Evolutionary conservation across 2,888 invertebrate genomes (phyloP).

Genomic region (Ectemnius cavifrons): DNA sequence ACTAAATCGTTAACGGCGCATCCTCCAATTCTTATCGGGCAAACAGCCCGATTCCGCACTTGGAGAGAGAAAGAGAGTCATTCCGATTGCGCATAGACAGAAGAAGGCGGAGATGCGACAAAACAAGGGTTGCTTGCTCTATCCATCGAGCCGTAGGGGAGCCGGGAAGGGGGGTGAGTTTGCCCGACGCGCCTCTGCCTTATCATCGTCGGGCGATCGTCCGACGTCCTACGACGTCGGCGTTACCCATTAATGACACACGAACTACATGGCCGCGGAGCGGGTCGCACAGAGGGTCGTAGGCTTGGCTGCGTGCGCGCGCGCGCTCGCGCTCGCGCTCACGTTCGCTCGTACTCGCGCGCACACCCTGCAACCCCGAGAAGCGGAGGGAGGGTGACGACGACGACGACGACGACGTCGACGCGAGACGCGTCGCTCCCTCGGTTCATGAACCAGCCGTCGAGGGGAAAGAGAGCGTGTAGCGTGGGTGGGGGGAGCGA

Average conservation of each 20-base stretch:
- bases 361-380: conserved; percentile 38
- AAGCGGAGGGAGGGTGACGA: conserved; percentile 11
- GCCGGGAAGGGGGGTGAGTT: background rate
- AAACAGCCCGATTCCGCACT: too few species aligned
- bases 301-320: background rate
- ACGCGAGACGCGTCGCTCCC: conserved; percentile 32
- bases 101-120: too few species aligned
- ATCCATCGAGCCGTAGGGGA: background rate
- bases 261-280: background rate
- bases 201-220: background rate
- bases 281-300: too few species aligned
- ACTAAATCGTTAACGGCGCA: too few species aligned
- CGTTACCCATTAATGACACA: conserved; percentile 4
- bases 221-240: background rate
- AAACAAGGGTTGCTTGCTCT: too few species aligned
- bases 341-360: conserved; percentile 34
- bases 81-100: too few species aligned
- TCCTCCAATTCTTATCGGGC: too few species aligned
- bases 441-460: background rate
- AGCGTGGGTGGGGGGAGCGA: background rate
- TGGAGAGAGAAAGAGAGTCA: too few species aligned
- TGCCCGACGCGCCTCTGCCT: conserved; percentile 2
- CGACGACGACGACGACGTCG: conserved; percentile 42
- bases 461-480: background rate
- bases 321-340: conserved; percentile 15